phyloP scores from a whole-genome alignment of 1,140 invertebrate genomes.

The Plodia interpunctella region DNA sequence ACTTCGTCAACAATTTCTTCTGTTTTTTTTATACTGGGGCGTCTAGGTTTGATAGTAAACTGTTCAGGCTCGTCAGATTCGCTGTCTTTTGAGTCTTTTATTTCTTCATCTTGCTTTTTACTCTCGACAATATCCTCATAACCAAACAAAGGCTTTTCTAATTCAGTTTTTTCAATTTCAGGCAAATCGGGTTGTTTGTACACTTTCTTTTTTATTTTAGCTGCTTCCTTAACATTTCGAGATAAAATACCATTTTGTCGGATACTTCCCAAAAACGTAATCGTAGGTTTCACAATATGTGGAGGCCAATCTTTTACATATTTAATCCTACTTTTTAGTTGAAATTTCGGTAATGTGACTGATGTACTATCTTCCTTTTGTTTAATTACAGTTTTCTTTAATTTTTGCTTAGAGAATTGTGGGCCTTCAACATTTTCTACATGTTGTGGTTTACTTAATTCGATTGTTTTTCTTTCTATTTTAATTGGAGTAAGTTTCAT shows the following conservation, averaged over 20 bases:
- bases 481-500: slow-evolving; percentile 53
- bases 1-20: slow-evolving; percentile 85
- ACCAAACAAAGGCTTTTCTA: slow-evolving; percentile 69
- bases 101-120: slow-evolving; percentile 35
- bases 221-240: slow-evolving; percentile 82
- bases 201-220: slow-evolving; percentile 78
- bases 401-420: slow-evolving; percentile 80
- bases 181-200: slow-evolving; percentile 55
- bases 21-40: slow-evolving; percentile 69
- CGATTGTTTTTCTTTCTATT: slow-evolving; percentile 61
- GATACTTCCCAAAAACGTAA: slow-evolving; percentile 76
- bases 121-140: slow-evolving; percentile 56
- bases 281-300: slow-evolving; percentile 69
- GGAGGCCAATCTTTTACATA: slow-evolving; percentile 80
- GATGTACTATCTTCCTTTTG: slow-evolving; percentile 73
- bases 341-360: slow-evolving; percentile 80
- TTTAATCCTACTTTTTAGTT: slow-evolving; percentile 81
- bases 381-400: slow-evolving; percentile 78
- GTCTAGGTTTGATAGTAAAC: slow-evolving; percentile 77
- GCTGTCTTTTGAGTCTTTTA: slow-evolving; percentile 19
- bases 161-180: slow-evolving; percentile 67
- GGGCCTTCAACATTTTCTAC: slow-evolving; percentile 66
- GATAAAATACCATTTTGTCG: slow-evolving; percentile 81
- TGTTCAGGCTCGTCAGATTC: slow-evolving; percentile 69
- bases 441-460: slow-evolving; percentile 52